A percentile compares a stretch with the other conserved stretches of the same genome.
Evolutionary conservation across 2,113 vertebrate species (phyloP).

Genomic region (Gnathochromis pfefferi): DNA sequence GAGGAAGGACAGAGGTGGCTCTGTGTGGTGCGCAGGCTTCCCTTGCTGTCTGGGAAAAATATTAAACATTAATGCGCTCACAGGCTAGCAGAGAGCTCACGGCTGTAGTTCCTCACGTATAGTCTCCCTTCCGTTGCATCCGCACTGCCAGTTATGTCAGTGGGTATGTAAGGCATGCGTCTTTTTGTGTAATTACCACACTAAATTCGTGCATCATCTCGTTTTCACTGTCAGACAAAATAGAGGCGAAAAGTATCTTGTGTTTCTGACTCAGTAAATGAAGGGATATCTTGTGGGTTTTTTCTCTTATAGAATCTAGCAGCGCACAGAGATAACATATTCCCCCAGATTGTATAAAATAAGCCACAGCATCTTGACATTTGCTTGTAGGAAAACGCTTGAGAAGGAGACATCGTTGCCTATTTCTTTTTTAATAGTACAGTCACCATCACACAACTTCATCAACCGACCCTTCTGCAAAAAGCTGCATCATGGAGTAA

Average conservation of each 20-base stretch:
- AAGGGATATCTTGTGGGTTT: background rate
- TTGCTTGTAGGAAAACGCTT: slow-evolving; percentile 63
- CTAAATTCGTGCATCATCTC: slow-evolving; percentile 10
- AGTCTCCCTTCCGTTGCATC: slow-evolving; percentile 21
- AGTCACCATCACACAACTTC: slow-evolving; percentile 82
- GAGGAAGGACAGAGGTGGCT: slow-evolving; percentile 55
- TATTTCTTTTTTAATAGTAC: slow-evolving; percentile 80
- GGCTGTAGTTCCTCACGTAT: slow-evolving; percentile 30
- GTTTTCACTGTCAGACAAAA: background rate
- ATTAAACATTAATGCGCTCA: slow-evolving; percentile 82
- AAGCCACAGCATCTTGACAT: slow-evolving; percentile 7
- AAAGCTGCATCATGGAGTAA: slow-evolving; percentile 78
- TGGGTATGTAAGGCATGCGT: slow-evolving; percentile 2
- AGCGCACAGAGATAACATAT: slow-evolving; percentile 2
- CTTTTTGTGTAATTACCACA: slow-evolving; percentile 21
- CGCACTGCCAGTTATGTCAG: slow-evolving; percentile 28
- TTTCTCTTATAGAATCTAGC: background rate
- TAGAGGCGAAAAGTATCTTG: background rate
- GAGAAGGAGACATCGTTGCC: slow-evolving; percentile 76
- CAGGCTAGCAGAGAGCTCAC: slow-evolving; percentile 74
- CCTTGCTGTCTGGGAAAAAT: slow-evolving; percentile 76
- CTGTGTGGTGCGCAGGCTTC: slow-evolving; percentile 75
- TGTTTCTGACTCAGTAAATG: background rate
- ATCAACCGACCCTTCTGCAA: slow-evolving; percentile 76
- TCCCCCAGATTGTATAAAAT: background rate